Base-by-base conservation (phyloP, 1,140 invertebrate genomes). In the Neotoxoptera formosana region DNA sequence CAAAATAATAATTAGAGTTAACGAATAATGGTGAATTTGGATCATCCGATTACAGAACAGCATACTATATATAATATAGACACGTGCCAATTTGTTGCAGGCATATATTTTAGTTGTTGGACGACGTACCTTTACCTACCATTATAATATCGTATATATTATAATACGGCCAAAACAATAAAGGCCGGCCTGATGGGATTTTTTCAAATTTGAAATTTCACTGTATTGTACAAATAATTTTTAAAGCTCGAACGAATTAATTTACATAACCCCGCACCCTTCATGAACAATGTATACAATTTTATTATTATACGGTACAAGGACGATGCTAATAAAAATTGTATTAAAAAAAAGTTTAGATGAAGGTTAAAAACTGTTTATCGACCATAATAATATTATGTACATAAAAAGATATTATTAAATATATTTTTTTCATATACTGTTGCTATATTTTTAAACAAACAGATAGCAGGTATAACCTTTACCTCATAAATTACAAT, bases 381-480 rank as follows among this genome's bases (percentile, higher is more conserved):
- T 84, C 34, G 83, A 45, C 36, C 20, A 84, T 45, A 45, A 84
- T 45, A 45, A 45, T 84, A 45, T 45, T 41, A 84, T 84, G 83
- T 84, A 83, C 34, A 36, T 83, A 83, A 83, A 81, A 83, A 83
- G 0, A 83, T 23, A 83, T 84, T 84, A 8, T 81, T 67, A 41
- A 2, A 41, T n/a, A 20, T 81, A 20, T 41, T 36, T 36, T 83
- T 8, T 36, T 36, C 8, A 9, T 8, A 84, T 41, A 45, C 21
- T 45, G 83, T 84, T 25, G 23, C 36, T 30, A 76, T 76, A 76
- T 76, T 76, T 76, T n/a, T 76, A 76, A 76, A 76, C 60, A 76
- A 76, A 76, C 60, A 76, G 60, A 76, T 76, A 67, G 60, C n/a
- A n/a, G n/a, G n/a, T n/a, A 30, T 67, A 84, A 45, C 83, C 83